These are phyloP conservation scores for Lordiphosa andalusiaca DNA, from an alignment of 2,888 invertebrate genomes.

Conservation along the genomic window DNA sequence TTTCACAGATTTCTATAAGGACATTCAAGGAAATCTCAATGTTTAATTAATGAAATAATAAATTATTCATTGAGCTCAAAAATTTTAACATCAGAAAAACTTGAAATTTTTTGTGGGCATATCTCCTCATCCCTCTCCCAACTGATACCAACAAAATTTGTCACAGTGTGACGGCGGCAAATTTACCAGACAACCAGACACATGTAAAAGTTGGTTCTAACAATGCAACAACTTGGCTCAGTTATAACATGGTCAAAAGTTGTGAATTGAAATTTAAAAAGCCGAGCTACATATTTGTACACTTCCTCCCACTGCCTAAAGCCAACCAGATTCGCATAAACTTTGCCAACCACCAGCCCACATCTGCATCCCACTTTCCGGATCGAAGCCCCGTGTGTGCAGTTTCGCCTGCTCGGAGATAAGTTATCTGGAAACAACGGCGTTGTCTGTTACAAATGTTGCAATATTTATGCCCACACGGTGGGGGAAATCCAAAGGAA, in stretches of 20 bases:
- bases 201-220: constrained; percentile 50
- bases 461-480: constrained; percentile 67
- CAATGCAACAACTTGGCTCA: constrained; percentile 65
- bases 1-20: no score
- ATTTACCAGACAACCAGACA: constrained; percentile 32
- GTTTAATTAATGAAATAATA: no score
- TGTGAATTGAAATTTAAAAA: constrained; percentile 61
- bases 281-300: not conserved
- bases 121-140: not conserved
- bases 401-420: constrained; percentile 54
- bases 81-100: not conserved
- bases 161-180: constrained; percentile 24
- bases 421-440: constrained; percentile 53
- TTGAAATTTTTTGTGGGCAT: no score
- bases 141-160: constrained; percentile 38
- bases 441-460: constrained; percentile 68
- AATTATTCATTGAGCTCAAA: no score
- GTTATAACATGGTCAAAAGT: constrained; percentile 64
- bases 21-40: no score
- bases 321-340: constrained; percentile 21
- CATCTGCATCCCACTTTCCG: constrained; percentile 23
- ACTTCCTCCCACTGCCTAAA: not conserved
- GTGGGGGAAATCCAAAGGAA: not conserved
- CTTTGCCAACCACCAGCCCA: constrained; percentile 44
- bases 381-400: constrained; percentile 56